These are phyloP conservation scores for Hepsetus odoe DNA, from an alignment of 2,113 vertebrate species.

Conservation along the genomic window DNA sequence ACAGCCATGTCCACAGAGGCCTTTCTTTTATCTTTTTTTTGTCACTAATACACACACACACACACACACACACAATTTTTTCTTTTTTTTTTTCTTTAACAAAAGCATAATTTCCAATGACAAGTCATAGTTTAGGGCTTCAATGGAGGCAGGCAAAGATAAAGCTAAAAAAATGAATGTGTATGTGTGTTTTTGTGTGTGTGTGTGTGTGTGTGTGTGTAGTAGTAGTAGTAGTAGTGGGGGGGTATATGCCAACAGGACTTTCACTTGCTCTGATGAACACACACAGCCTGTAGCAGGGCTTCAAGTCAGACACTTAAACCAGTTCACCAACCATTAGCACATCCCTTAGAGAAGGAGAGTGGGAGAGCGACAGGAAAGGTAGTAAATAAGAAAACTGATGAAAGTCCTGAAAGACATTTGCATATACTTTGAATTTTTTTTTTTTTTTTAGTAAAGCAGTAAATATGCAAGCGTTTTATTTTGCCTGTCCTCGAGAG, in stretches of 20 bases:
- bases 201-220: slow-evolving; percentile 17
- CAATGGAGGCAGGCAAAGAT: slow-evolving; percentile 35
- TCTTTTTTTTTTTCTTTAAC: slow-evolving; percentile 52
- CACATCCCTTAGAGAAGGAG: slow-evolving; percentile 44
- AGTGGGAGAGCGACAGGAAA: slow-evolving; percentile 27
- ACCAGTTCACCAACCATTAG: slow-evolving; percentile 52
- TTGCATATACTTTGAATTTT: no score
- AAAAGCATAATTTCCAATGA: slow-evolving; percentile 58
- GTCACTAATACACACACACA: slow-evolving; percentile 7
- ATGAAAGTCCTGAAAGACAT: no score
- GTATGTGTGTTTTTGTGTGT: neutral
- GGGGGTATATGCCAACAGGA: slow-evolving; percentile 28
- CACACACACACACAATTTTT: slow-evolving; percentile 43
- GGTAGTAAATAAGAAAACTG: slow-evolving; percentile 11
- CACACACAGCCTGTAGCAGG: slow-evolving; percentile 37
- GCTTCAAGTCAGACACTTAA: slow-evolving; percentile 46
- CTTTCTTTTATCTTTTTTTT: neutral
- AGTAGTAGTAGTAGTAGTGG: no score
- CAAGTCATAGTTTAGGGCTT: slow-evolving; percentile 43
- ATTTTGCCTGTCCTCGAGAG: no score
- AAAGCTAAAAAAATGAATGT: slow-evolving; percentile 43
- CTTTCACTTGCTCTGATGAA: slow-evolving; percentile 41
- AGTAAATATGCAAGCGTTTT: no score
- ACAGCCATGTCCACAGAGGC: neutral
- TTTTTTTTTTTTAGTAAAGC: no score